Evolutionary conservation across 2,888 invertebrate genomes (phyloP), one percentile per base, ranked within the genome.

Genomic region (Agonopterix subpropinquella): DNA sequence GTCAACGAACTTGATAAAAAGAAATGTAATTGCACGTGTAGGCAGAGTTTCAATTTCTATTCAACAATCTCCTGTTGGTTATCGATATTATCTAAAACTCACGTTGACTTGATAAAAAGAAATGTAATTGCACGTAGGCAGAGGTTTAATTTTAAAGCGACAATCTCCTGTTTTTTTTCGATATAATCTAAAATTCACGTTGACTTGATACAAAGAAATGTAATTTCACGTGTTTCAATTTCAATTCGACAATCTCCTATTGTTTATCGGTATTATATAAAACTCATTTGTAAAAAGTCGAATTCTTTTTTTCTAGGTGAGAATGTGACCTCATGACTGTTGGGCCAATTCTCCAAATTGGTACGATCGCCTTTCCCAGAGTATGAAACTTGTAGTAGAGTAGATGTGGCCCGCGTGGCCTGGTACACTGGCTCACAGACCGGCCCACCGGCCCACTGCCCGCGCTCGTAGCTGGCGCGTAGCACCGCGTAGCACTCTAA

Each of bases 1-100:
- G 84, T 80, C 78, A 72, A 65, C 79, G 81, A 85, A 83, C 86
- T 78, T 79, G 75, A 79, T 79, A 78, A 76, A 70, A 63, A 67
- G 58, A 70, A 72, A 70, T 70, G 70, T 53, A 63, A 53, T 55
- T 11, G 54, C 56, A 59, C 55, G 61, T 61, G 61, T 61, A 58
- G 48, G 52, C 59, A 52, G 46, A 3, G n/a, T 4, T 39, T n/a
- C 1, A n/a, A n/a, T 39, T 39, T 39, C n/a, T 1, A 39, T 3
- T 39, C n/a, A n/a, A 39, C 3, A 39, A 39, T 39, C 39, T 39
- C n/a, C n/a, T 39, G 7, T 37, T 37, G 9, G 2, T 10, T 37
- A n/a, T 37, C 37, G 2, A 18, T 18, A 28, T 28, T 28, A 28
- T 28, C 28, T 28, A 4, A 1, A 5, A 28, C 28, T 28, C 28